These are phyloP conservation scores for Pempheris klunzingeri DNA, from an alignment of 2,797 vertebrate species.

Conservation along the genomic window DNA sequence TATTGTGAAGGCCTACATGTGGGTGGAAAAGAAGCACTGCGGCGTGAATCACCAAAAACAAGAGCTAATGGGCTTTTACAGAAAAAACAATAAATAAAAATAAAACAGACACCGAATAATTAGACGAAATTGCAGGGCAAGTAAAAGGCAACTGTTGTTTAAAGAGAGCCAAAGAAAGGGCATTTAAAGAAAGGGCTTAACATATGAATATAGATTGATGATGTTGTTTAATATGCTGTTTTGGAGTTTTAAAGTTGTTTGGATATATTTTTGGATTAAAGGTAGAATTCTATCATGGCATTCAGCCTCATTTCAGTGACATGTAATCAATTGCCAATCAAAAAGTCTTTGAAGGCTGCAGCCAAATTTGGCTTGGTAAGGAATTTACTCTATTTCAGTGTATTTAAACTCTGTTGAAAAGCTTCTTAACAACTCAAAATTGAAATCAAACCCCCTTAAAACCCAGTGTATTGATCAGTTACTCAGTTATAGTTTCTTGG, in stretches of 20 bases:
- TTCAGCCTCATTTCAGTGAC: background rate
- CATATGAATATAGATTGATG: background rate
- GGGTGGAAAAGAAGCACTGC: constrained; percentile 8
- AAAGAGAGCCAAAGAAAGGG: background rate
- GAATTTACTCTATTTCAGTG: background rate
- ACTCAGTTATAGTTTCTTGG: background rate
- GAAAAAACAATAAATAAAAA: constrained; percentile 14
- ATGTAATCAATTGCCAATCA: background rate
- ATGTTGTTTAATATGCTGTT: background rate
- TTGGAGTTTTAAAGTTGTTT: background rate
- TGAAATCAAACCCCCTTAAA: background rate
- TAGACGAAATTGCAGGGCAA: constrained; percentile 7
- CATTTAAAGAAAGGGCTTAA: background rate
- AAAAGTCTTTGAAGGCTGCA: no score
- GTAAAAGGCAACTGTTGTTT: background rate
- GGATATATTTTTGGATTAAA: background rate
- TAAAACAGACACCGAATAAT: constrained; percentile 12
- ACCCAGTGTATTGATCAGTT: background rate
- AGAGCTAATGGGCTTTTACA: constrained; percentile 26
- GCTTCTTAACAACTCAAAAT: background rate
- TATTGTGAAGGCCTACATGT: constrained; percentile 19
- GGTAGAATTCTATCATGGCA: background rate
- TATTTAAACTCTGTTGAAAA: background rate
- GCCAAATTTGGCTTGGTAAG: background rate
- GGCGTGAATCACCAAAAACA: constrained; percentile 33